phyloP scores from a whole-genome alignment of 2,797 vertebrate genomes.

The Aselliscus stoliczkanus region DNA sequence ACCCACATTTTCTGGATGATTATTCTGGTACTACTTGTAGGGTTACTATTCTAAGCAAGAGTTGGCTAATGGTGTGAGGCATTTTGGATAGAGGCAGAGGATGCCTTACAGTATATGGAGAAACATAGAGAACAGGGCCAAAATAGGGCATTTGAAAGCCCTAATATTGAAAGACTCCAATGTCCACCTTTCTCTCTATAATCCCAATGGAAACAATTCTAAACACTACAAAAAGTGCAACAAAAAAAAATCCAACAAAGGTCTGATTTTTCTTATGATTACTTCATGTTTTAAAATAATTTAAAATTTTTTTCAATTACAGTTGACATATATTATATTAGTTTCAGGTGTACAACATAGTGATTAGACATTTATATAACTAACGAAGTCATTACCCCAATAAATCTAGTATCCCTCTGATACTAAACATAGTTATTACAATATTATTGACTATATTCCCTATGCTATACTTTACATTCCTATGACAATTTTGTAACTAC shows the following conservation, averaged over 20 bases:
- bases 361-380: no score
- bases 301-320: no score
- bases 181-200: not conserved
- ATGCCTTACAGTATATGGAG: not conserved
- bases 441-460: no score
- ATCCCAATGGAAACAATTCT: slow-evolving; percentile 16
- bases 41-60: not conserved
- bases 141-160: not conserved
- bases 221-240: not conserved
- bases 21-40: not conserved
- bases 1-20: slow-evolving; percentile 6
- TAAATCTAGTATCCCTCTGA: no score
- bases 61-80: not conserved
- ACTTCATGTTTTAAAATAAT: not conserved
- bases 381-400: no score
- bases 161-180: slow-evolving; percentile 28
- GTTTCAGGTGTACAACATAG: no score
- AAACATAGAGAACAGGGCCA: not conserved
- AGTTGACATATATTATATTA: no score
- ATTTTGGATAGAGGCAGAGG: not conserved
- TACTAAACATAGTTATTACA: no score
- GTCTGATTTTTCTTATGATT: slow-evolving; percentile 9
- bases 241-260: not conserved
- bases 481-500: no score
- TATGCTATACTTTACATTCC: no score